Percentiles rank a stretch among this genome's conserved stretches.
These are phyloP conservation scores for Ectemnius cavifrons DNA, from an alignment of 2,888 invertebrate genomes.

Conservation along the genomic window DNA sequence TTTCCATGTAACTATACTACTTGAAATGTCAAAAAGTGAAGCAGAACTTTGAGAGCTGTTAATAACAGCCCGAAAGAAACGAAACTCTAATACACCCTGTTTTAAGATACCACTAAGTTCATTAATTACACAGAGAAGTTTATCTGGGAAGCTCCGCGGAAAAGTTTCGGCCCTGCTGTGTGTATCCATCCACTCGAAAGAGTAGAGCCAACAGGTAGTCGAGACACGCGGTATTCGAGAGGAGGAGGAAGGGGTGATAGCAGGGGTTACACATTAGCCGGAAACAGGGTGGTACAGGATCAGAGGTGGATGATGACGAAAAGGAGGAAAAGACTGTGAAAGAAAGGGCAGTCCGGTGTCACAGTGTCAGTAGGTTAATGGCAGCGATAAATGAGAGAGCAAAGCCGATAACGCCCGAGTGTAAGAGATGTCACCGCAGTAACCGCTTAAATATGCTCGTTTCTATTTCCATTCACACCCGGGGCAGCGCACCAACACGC, in stretches of 20 bases:
- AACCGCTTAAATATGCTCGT: constrained; percentile 43
- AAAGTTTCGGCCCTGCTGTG: background rate
- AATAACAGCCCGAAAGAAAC: too few relatives aligned
- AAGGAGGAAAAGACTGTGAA: background rate
- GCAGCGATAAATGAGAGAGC: constrained; percentile 55
- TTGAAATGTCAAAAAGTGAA: too few relatives aligned
- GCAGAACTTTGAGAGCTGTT: too few relatives aligned
- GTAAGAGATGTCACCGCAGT: constrained; percentile 36
- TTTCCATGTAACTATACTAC: too few relatives aligned
- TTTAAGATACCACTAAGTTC: too few relatives aligned
- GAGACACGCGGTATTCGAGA: background rate
- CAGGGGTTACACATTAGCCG: background rate
- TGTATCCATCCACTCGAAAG: background rate
- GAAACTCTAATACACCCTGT: too few relatives aligned
- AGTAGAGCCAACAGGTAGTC: background rate
- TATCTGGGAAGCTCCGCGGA: background rate
- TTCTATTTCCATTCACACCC: constrained; percentile 43
- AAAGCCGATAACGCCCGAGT: constrained; percentile 39
- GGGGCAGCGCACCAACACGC: background rate
- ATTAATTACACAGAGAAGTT: too few relatives aligned
- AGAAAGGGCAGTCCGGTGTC: constrained; percentile 32
- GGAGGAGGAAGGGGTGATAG: too few relatives aligned
- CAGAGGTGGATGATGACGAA: constrained; percentile 2
- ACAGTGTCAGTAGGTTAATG: constrained; percentile 59
- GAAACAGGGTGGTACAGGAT: background rate